These are phyloP conservation scores for Psephotus haematonotus DNA, from an alignment of 2,113 vertebrate species.

Conservation along the genomic window DNA sequence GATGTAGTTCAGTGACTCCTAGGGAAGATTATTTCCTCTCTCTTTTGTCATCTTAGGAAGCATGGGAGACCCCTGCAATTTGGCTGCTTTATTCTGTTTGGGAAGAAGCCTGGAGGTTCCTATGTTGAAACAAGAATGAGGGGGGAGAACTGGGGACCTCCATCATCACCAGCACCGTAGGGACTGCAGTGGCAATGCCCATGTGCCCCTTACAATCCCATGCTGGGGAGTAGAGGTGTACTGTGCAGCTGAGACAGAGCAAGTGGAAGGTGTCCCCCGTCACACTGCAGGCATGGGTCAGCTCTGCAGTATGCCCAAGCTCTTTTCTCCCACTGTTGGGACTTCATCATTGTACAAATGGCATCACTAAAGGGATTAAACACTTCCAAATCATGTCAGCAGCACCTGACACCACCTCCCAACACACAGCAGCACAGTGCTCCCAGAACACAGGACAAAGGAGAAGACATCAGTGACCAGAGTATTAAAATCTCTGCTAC, in stretches of 20 bases:
- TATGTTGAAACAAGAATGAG: neutral
- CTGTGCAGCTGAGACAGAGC: neutral
- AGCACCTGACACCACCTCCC: neutral
- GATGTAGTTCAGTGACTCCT: neutral
- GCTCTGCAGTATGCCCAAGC: neutral
- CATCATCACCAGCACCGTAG: neutral
- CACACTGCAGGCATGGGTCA: rapidly evolving
- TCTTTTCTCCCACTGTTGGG: neutral
- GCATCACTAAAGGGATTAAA: neutral
- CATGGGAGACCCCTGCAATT: neutral
- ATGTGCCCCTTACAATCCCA: rapidly evolving
- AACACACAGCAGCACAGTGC: neutral
- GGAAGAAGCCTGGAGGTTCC: neutral
- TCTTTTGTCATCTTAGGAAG: neutral
- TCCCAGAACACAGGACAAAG: neutral
- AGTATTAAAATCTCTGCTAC: neutral
- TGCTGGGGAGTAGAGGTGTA: neutral
- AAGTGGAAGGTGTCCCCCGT: rapidly evolving
- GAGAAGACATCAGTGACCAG: neutral
- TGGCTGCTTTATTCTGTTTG: neutral
- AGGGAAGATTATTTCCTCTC: neutral
- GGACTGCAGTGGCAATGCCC: rapidly evolving
- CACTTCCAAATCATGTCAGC: neutral
- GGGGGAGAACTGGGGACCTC: neutral
- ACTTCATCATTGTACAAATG: neutral